A percentile compares a stretch with the other conserved stretches of the same genome.
Evolutionary conservation across 2,888 invertebrate genomes (phyloP).

Genomic region (Asteroscopus sphinx): DNA sequence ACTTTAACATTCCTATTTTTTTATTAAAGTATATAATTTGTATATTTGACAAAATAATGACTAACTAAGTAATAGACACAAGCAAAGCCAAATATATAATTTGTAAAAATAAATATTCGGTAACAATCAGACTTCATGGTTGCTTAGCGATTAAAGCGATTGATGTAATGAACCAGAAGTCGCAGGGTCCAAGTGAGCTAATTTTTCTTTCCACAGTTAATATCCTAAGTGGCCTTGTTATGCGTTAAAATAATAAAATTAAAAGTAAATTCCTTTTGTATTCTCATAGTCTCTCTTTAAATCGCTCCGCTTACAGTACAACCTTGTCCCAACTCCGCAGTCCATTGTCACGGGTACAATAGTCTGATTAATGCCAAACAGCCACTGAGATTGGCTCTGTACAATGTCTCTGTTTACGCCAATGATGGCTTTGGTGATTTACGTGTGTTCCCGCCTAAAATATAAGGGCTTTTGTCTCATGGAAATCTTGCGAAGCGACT

Average conservation of each 20-base stretch:
- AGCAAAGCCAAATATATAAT: no score
- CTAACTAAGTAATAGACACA: no score
- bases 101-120: no score
- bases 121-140: no score
- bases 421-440: conserved; percentile 50
- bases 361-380: conserved; percentile 66
- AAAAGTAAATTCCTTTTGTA: neutral
- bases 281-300: neutral
- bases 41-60: no score
- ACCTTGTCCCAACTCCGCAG: conserved; percentile 23
- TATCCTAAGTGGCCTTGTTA: no score
- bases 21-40: no score
- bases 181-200: no score
- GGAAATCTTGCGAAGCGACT: conserved; percentile 33
- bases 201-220: no score
- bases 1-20: no score
- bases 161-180: no score
- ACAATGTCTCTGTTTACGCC: conserved; percentile 58
- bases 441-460: conserved; percentile 47
- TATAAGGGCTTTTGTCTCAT: conserved; percentile 46
- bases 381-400: conserved; percentile 55
- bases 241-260: neutral
- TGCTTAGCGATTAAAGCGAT: no score
- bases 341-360: conserved; percentile 61
- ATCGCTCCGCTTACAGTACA: conserved; percentile 20